Percentiles rank a stretch among this genome's conserved stretches.
Evolutionary conservation across 2,113 vertebrate genomes (phyloP).

Genomic region (Suricata suricatta): DNA sequence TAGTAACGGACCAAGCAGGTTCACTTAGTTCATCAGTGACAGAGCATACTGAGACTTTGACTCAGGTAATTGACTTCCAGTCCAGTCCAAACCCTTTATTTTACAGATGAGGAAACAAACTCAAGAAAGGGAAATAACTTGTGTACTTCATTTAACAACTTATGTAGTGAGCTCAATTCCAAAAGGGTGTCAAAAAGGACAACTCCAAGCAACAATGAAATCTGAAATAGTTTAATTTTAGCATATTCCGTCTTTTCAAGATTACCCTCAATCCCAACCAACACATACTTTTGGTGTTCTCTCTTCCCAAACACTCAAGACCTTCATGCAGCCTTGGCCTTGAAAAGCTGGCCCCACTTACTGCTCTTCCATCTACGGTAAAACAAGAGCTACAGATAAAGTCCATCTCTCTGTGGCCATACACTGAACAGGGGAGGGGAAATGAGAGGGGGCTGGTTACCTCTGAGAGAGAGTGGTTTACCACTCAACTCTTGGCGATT

Average conservation of each 20-base stretch:
- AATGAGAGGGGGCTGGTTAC: background rate
- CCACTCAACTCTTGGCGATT: slow-evolving; percentile 38
- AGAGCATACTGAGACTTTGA: background rate
- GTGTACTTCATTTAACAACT: background rate
- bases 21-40: background rate
- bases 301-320: background rate
- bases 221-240: background rate
- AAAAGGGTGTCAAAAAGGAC: background rate
- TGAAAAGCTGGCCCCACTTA: background rate
- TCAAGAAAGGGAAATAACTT: background rate
- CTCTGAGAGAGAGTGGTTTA: slow-evolving; percentile 30
- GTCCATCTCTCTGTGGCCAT: background rate
- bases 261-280: background rate
- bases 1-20: background rate
- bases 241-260: background rate
- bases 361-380: background rate
- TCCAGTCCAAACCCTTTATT: background rate
- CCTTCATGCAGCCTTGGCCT: background rate
- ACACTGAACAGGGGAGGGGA: background rate
- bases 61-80: background rate
- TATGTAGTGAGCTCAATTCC: background rate
- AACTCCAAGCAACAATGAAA: slow-evolving; percentile 33
- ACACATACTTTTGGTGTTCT: background rate
- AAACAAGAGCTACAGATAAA: slow-evolving; percentile 6
- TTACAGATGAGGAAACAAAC: background rate